Conservation (phyloP, 2,113 vertebrate species). For the Anhinga anhinga region DNA sequence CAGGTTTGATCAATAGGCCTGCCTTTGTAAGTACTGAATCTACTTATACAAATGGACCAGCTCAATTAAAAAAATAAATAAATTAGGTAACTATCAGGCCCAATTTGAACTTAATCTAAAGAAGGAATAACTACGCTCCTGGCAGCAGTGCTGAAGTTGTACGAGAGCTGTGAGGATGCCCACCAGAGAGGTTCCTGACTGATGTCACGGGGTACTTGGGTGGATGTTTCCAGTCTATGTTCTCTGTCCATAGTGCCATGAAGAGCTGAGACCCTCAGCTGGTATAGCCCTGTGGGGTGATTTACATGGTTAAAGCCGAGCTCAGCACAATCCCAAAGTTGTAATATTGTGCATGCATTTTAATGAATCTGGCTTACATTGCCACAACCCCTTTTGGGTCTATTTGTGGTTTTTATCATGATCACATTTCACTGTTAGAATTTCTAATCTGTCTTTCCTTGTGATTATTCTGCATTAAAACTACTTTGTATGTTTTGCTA, state of each 20-base stretch:
- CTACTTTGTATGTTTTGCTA: not conserved
- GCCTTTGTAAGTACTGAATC: not conserved
- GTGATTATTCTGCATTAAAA: not conserved
- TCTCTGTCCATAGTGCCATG: too few species aligned
- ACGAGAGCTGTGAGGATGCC: not conserved
- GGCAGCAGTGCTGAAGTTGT: not conserved
- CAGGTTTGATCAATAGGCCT: conserved; percentile 50
- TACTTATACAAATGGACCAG: not conserved
- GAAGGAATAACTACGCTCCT: not conserved
- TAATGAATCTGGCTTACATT: not conserved
- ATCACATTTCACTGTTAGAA: not conserved
- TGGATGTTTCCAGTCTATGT: not conserved
- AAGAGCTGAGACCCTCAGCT: not conserved
- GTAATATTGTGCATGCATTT: fast-evolving
- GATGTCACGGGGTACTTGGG: fast-evolving
- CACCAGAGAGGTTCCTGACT: fast-evolving
- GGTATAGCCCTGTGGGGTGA: not conserved
- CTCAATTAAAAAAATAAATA: conserved; percentile 21
- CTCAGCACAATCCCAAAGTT: not conserved
- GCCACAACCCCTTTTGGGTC: not conserved
- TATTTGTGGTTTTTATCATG: not conserved
- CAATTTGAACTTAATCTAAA: not conserved
- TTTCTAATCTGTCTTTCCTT: not conserved
- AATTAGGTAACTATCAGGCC: not conserved
- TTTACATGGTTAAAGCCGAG: not conserved